Evolutionary conservation across 2,888 invertebrate species (phyloP).

Genomic region (Druceiella hillmani): DNA sequence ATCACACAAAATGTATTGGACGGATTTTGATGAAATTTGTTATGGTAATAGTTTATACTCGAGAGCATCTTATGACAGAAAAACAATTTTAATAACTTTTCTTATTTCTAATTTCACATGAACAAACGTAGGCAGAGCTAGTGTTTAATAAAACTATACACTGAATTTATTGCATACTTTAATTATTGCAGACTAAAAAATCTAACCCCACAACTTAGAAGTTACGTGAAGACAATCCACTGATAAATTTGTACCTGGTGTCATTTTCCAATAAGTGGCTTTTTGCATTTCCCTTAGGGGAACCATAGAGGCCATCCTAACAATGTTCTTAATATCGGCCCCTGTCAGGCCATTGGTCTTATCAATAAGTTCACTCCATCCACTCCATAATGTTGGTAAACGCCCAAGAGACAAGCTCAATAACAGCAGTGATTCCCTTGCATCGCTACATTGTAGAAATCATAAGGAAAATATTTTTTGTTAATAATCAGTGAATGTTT

Average conservation of each 20-base stretch:
- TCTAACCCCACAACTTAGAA: background rate
- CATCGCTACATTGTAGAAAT: constrained; percentile 4
- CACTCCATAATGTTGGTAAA: constrained; percentile 15
- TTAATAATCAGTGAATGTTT: background rate
- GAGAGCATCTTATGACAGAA: no score
- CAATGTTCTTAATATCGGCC: constrained; percentile 47
- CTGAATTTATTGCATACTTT: no score
- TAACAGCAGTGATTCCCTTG: constrained; percentile 11
- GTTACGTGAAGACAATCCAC: background rate
- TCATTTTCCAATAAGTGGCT: constrained; percentile 33
- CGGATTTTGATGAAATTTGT: no score
- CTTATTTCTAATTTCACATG: no score
- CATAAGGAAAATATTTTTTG: background rate
- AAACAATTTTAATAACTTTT: no score
- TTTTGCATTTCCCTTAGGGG: constrained; percentile 44
- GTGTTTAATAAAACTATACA: no score
- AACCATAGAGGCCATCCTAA: constrained; percentile 37
- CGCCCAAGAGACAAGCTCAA: constrained; percentile 3
- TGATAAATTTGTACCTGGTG: constrained; percentile 24
- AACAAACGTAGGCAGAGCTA: no score
- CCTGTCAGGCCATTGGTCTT: constrained; percentile 50
- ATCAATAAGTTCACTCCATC: constrained; percentile 36
- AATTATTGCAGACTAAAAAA: background rate
- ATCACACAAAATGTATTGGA: no score
- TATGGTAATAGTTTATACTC: no score